Evolutionary conservation across 2,888 invertebrate genomes (phyloP).

Genomic region (Heliconius sara): DNA sequence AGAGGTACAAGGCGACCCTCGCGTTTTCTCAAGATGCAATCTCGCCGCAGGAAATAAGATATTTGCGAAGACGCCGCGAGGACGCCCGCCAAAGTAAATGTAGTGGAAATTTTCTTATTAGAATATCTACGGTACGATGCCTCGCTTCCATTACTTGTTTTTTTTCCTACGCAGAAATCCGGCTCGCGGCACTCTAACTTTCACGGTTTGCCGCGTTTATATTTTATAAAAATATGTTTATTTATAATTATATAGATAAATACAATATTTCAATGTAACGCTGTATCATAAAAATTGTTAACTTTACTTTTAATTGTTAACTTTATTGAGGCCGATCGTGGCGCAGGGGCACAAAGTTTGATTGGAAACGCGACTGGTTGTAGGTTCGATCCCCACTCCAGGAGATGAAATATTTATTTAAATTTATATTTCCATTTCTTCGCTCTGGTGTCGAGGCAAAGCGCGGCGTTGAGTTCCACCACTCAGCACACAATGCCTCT

Average conservation of each 20-base stretch:
- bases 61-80: constrained; percentile 84
- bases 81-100: constrained; percentile 82
- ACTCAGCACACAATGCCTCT: too few species aligned
- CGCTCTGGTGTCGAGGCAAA: too few species aligned
- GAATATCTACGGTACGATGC: constrained; percentile 84
- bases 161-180: constrained; percentile 79
- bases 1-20: constrained; percentile 77
- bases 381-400: too few species aligned
- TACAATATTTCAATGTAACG: constrained; percentile 37
- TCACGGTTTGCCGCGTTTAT: constrained; percentile 65
- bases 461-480: too few species aligned
- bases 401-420: too few species aligned
- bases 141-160: constrained; percentile 74
- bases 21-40: constrained; percentile 85
- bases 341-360: too few species aligned
- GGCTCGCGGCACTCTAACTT: constrained; percentile 63
- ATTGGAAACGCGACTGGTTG: too few species aligned
- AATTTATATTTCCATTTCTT: too few species aligned
- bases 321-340: too few species aligned
- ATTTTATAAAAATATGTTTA: constrained; percentile 50
- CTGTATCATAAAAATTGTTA: not conserved
- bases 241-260: constrained; percentile 30
- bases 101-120: constrained; percentile 86
- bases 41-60: constrained; percentile 85
- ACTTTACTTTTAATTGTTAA: not conserved